phyloP scores from a whole-genome alignment of 2,888 invertebrate species.

The Drosophila pegasa region DNA sequence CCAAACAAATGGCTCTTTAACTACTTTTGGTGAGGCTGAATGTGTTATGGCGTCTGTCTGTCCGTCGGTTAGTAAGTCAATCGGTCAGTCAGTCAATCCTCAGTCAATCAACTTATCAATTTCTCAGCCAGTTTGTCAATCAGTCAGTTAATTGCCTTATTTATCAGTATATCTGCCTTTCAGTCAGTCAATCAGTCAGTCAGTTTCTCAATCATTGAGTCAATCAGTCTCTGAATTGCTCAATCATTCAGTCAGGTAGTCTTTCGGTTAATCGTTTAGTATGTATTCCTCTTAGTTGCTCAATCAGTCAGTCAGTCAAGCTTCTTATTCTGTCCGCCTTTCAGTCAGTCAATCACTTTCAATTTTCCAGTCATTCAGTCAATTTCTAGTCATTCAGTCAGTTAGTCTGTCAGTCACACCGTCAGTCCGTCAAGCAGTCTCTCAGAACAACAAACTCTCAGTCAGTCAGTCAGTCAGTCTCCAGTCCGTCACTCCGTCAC shows the following conservation, averaged over 20 bases:
- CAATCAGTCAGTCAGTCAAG: background rate
- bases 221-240: background rate
- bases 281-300: background rate
- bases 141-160: background rate
- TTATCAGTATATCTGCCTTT: background rate
- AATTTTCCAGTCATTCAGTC: background rate
- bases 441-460: background rate
- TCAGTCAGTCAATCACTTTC: background rate
- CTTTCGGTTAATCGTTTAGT: background rate
- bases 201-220: background rate
- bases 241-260: background rate
- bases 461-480: constrained; percentile 9
- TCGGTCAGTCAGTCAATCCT: constrained; percentile 18
- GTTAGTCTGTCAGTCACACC: background rate
- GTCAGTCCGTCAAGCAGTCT: background rate
- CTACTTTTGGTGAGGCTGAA: constrained; percentile 39
- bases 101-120: no score
- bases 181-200: background rate
- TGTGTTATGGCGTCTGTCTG: constrained; percentile 36
- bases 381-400: background rate
- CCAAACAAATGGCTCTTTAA: constrained; percentile 63
- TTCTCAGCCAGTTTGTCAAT: background rate
- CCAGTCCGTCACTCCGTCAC: background rate
- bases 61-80: constrained; percentile 7
- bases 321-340: no score